These are phyloP conservation scores for Elymnias hypermnestra DNA, from an alignment of 1,140 invertebrate species.

Conservation along the genomic window DNA sequence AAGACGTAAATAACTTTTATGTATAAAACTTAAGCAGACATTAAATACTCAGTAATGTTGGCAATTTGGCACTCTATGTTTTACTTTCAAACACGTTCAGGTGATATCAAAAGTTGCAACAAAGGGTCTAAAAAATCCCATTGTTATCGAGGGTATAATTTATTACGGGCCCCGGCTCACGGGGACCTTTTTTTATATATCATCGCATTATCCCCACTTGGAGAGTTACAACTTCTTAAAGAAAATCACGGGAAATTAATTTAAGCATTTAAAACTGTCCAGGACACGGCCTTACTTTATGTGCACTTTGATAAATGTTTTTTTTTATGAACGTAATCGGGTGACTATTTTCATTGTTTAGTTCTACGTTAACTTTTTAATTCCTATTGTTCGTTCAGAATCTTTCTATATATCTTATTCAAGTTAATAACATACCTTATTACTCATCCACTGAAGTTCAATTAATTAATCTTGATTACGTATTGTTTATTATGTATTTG, in stretches of 20 bases:
- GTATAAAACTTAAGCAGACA: no score
- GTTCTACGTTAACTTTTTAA: neutral
- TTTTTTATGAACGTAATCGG: conserved; percentile 19
- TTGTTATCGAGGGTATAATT: conserved; percentile 76
- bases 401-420: no score
- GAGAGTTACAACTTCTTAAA: conserved; percentile 74
- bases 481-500: no score
- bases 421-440: no score
- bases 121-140: conserved; percentile 71
- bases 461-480: no score
- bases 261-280: conserved; percentile 72
- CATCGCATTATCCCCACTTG: conserved; percentile 74
- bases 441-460: no score
- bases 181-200: conserved; percentile 75
- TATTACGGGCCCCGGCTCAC: conserved; percentile 66
- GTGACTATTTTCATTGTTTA: conserved; percentile 1
- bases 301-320: conserved; percentile 57
- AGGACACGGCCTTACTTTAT: conserved; percentile 57
- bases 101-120: conserved; percentile 76
- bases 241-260: conserved; percentile 74
- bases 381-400: no score
- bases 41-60: neutral
- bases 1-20: no score
- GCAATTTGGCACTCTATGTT: conserved; percentile 21
- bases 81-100: conserved; percentile 53